phyloP scores from a whole-genome alignment of 2,888 invertebrate genomes.

The Epirrita christyi region DNA sequence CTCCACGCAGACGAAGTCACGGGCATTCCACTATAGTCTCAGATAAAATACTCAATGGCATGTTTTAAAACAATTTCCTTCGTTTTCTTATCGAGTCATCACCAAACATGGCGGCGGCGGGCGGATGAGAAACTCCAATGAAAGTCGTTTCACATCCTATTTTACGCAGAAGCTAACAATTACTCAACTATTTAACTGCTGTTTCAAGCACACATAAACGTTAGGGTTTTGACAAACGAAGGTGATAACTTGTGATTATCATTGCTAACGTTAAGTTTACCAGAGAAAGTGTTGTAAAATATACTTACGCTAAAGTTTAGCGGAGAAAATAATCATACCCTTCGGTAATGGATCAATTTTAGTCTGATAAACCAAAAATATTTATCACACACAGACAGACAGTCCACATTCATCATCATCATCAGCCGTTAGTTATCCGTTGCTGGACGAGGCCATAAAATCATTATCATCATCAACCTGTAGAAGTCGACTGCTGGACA shows the following conservation, averaged over 20 bases:
- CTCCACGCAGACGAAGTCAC: no score
- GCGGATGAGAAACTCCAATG: conserved; percentile 27
- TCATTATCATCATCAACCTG: no score
- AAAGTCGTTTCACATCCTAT: conserved; percentile 33
- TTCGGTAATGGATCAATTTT: no score
- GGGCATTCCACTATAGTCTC: no score
- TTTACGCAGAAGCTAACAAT: conserved; percentile 22
- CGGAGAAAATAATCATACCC: neutral
- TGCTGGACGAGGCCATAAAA: no score
- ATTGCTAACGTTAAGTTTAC: neutral
- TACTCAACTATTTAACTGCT: conserved; percentile 7
- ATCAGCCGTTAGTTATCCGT: no score
- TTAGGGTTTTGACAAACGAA: neutral
- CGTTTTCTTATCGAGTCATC: conserved; percentile 12
- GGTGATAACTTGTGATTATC: neutral
- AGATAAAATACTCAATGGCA: neutral
- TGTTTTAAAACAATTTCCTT: conserved; percentile 18
- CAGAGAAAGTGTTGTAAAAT: neutral
- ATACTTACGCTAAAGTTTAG: neutral
- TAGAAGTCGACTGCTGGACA: no score
- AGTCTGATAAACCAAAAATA: no score
- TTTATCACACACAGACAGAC: no score
- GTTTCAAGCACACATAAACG: neutral
- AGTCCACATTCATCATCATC: no score
- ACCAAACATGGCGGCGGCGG: conserved; percentile 13